Evolutionary conservation across 1,140 invertebrate species (phyloP).

Genomic region (Copidosoma floridanum): DNA sequence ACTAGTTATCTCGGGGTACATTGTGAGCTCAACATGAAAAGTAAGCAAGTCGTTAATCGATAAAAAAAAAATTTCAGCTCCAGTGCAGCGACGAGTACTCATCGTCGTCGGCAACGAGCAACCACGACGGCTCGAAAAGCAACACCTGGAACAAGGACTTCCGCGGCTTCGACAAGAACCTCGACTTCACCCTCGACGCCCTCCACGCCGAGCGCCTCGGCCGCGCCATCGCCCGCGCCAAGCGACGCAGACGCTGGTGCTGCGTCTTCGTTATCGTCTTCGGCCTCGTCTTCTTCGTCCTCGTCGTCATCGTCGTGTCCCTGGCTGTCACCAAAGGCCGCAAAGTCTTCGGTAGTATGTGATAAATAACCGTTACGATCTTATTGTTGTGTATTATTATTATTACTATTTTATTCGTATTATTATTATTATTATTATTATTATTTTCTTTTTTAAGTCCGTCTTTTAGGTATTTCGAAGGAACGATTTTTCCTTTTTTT

Average conservation of each 20-base stretch:
- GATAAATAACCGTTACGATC: slow-evolving; percentile 8
- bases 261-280: slow-evolving; percentile 62
- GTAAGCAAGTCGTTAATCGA: no score
- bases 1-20: no score
- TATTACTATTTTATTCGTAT: background rate
- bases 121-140: slow-evolving; percentile 28
- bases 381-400: background rate
- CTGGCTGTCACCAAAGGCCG: slow-evolving; percentile 65
- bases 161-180: slow-evolving; percentile 33
- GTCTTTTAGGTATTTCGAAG: background rate
- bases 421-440: background rate
- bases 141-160: slow-evolving; percentile 27
- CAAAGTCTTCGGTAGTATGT: slow-evolving; percentile 68
- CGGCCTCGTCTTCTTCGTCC: slow-evolving; percentile 65
- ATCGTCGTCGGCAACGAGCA: slow-evolving; percentile 38
- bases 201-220: slow-evolving; percentile 63
- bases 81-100: slow-evolving; percentile 39
- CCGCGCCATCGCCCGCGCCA: slow-evolving; percentile 62
- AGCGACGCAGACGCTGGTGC: slow-evolving; percentile 65
- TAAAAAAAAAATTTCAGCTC: no score
- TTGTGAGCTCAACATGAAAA: no score
- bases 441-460: background rate
- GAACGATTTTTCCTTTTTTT: background rate
- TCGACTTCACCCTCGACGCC: slow-evolving; percentile 66
- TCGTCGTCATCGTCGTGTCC: slow-evolving; percentile 67